These are phyloP conservation scores for Uria lomvia DNA, from an alignment of 2,113 vertebrate species.

Conservation along the genomic window DNA sequence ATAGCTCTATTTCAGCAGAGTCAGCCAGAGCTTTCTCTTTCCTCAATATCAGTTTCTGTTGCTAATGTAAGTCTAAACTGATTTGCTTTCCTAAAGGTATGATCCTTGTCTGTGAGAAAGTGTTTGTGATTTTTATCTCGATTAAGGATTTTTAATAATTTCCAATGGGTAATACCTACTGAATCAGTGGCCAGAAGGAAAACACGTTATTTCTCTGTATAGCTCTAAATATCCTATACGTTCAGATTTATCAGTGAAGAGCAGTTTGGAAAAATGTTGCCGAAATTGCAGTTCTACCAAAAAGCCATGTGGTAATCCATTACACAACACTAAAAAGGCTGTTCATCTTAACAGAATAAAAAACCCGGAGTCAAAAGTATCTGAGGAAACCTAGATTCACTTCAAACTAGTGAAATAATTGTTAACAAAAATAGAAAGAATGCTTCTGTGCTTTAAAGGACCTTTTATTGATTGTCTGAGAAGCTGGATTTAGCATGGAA, in stretches of 20 bases:
- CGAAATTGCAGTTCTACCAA: not conserved
- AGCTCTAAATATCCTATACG: not conserved
- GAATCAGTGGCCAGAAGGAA: not conserved
- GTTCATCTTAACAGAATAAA: not conserved
- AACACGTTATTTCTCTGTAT: not conserved
- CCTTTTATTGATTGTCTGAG: not conserved
- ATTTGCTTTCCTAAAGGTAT: not conserved
- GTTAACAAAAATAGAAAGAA: not conserved
- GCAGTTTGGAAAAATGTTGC: not conserved
- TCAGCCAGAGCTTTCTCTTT: not conserved
- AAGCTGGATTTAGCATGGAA: not conserved
- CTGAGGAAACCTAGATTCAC: not conserved
- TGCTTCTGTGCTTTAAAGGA: not conserved
- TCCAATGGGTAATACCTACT: not conserved
- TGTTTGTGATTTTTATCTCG: not conserved
- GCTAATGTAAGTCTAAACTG: not conserved
- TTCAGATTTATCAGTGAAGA: not conserved
- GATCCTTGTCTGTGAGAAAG: not conserved
- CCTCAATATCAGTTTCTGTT: not conserved
- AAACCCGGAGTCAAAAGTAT: not conserved
- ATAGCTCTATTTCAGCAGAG: not conserved
- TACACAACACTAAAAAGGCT: not conserved
- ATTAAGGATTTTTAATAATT: not conserved
- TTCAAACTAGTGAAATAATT: not conserved
- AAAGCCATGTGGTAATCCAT: not conserved